A percentile compares a stretch with the other conserved stretches of the same genome.
Evolutionary conservation across 2,113 vertebrate genomes (phyloP).

Genomic region (Paradisaea rubra): DNA sequence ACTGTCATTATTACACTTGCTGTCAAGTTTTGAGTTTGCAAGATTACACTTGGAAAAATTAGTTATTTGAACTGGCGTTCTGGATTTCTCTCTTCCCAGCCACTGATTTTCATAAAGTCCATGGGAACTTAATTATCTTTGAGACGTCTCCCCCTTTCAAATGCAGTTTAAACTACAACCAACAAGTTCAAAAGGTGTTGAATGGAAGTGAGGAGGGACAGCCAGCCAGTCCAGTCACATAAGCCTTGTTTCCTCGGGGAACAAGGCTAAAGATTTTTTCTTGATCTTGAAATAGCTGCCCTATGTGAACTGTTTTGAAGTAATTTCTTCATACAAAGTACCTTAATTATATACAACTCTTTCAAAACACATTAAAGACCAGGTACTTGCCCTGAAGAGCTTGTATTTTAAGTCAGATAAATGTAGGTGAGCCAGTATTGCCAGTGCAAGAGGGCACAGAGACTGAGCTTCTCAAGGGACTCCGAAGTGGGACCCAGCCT

Average conservation of each 20-base stretch:
- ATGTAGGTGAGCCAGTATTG: constrained; percentile 48
- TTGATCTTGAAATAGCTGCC: constrained; percentile 63
- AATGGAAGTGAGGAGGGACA: constrained; percentile 45
- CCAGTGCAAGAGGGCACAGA: constrained; percentile 37
- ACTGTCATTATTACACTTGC: not conserved
- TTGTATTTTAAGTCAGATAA: constrained; percentile 57
- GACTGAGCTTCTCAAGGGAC: not conserved
- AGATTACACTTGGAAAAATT: not conserved
- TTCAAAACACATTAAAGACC: constrained; percentile 61
- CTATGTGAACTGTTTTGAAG: constrained; percentile 56
- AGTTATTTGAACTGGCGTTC: constrained; percentile 17
- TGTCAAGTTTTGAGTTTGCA: not conserved
- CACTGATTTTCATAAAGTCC: constrained; percentile 47
- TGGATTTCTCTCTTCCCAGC: constrained; percentile 46
- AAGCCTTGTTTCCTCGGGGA: constrained; percentile 42
- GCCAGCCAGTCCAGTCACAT: constrained; percentile 41
- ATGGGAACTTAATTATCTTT: constrained; percentile 60
- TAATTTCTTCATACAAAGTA: constrained; percentile 62
- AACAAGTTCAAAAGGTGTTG: constrained; percentile 52
- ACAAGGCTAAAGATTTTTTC: constrained; percentile 49
- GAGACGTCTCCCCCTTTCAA: constrained; percentile 49
- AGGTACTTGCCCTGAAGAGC: constrained; percentile 53
- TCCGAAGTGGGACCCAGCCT: not conserved
- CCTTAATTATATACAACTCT: constrained; percentile 52
- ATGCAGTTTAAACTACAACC: constrained; percentile 28